These are phyloP conservation scores for Tetragonula carbonaria DNA, from an alignment of 2,888 invertebrate species.

Conservation along the genomic window DNA sequence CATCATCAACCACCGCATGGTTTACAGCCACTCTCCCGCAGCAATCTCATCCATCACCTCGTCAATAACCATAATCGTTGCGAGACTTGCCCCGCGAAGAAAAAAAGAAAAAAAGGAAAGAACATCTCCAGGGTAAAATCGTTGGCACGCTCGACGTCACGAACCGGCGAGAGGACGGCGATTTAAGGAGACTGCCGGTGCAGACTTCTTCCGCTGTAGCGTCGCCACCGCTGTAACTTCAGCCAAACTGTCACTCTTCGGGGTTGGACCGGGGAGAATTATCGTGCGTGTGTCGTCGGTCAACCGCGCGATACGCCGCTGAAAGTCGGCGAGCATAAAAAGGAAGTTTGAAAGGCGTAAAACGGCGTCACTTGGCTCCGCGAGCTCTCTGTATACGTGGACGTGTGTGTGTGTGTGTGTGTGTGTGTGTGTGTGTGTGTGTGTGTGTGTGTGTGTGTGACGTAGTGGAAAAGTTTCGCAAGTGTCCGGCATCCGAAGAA, in stretches of 20 bases:
- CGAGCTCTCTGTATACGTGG: too few species aligned
- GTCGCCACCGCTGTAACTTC: slow-evolving; percentile 38
- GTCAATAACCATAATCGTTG: neutral
- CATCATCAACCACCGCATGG: neutral
- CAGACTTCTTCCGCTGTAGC: slow-evolving; percentile 34
- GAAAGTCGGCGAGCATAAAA: slow-evolving; percentile 64
- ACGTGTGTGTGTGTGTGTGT: too few species aligned
- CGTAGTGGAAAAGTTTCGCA: slow-evolving; percentile 62
- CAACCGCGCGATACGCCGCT: slow-evolving; percentile 60
- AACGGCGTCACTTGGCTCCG: slow-evolving; percentile 59
- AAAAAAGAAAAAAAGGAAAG: too few species aligned
- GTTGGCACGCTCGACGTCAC: slow-evolving; percentile 16
- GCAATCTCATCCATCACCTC: neutral
- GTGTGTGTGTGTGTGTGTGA: slow-evolving; percentile 13
- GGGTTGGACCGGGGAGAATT: slow-evolving; percentile 54
- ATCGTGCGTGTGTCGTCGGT: slow-evolving; percentile 63
- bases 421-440: slow-evolving; percentile 6
- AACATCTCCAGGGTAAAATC: neutral
- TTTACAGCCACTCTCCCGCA: neutral
- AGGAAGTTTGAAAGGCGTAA: slow-evolving; percentile 63
- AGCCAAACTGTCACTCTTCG: slow-evolving; percentile 70
- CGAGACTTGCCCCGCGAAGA: too few species aligned
- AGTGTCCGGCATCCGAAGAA: slow-evolving; percentile 54
- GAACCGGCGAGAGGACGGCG: neutral
- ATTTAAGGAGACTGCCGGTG: slow-evolving; percentile 1